A percentile compares a stretch with the other conserved stretches of the same genome.
Conservation (phyloP, 2,797 vertebrate species). For the Hydrophis major region DNA sequence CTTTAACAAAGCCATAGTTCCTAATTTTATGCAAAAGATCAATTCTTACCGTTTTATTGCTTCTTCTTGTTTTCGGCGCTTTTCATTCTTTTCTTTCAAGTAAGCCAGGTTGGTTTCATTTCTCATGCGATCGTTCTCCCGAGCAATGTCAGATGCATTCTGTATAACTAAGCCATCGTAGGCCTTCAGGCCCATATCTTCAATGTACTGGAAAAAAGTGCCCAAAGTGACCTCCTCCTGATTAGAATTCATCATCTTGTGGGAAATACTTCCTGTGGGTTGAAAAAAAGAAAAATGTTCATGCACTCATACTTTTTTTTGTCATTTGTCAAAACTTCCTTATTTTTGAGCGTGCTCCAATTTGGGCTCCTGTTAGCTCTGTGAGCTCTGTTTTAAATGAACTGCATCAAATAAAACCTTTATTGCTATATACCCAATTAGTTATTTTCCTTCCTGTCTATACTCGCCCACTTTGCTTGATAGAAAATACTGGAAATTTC, state of each 20-base stretch:
- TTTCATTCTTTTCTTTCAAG: slow-evolving; percentile 96
- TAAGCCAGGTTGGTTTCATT: slow-evolving; percentile 93
- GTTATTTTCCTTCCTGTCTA: neutral
- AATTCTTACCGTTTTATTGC: slow-evolving; percentile 90
- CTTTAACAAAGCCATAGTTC: too few species aligned
- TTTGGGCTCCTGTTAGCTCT: neutral
- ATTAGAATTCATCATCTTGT: slow-evolving; percentile 93
- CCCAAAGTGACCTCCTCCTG: slow-evolving; percentile 87
- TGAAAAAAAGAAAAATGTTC: slow-evolving; percentile 56
- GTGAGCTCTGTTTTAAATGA: neutral
- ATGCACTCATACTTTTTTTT: neutral
- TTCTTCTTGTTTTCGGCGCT: slow-evolving; percentile 95
- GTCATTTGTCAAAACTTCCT: neutral
- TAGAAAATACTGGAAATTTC: neutral
- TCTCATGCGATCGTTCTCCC: slow-evolving; percentile 88
- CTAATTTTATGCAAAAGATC: neutral
- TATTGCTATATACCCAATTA: neutral
- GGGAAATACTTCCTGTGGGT: slow-evolving; percentile 76
- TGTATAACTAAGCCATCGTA: slow-evolving; percentile 92
- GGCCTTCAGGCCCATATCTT: slow-evolving; percentile 94
- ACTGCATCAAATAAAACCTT: neutral
- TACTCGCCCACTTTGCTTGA: neutral
- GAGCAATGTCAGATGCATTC: slow-evolving; percentile 86
- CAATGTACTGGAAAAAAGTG: slow-evolving; percentile 94
- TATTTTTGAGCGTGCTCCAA: neutral